These are phyloP conservation scores for Neoitamus cyanurus DNA, from an alignment of 2,888 invertebrate genomes.

Conservation along the genomic window DNA sequence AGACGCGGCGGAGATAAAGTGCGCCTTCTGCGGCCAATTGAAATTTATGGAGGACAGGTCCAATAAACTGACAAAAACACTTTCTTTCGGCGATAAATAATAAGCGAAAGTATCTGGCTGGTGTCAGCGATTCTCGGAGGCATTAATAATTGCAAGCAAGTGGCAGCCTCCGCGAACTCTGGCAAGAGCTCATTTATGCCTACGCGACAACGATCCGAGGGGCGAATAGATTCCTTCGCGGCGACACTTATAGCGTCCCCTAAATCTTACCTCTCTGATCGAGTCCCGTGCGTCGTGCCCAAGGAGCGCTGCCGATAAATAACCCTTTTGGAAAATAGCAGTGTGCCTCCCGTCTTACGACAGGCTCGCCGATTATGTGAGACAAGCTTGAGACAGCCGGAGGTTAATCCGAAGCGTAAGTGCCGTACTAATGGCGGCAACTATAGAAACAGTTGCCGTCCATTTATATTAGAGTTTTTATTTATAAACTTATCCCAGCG, in stretches of 20 bases:
- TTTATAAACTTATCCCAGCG: constrained; percentile 27
- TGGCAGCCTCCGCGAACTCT: background rate
- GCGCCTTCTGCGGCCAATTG: constrained; percentile 1
- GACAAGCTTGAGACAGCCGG: constrained; percentile 19
- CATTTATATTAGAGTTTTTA: constrained; percentile 34
- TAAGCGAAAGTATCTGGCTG: constrained; percentile 28
- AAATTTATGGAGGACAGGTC: constrained; percentile 21
- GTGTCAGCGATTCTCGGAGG: constrained; percentile 9
- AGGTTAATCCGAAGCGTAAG: constrained; percentile 18
- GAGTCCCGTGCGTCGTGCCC: background rate
- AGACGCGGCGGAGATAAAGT: background rate
- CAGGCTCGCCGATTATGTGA: background rate
- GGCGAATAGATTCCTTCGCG: constrained; percentile 7
- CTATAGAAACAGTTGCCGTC: constrained; percentile 17
- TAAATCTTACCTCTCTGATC: background rate
- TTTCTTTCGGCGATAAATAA: constrained; percentile 33
- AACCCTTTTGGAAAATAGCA: constrained; percentile 17
- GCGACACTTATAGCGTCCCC: constrained; percentile 15
- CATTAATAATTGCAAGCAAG: constrained; percentile 34
- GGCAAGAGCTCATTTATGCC: background rate
- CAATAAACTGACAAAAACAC: constrained; percentile 36
- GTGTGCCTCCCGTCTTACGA: background rate
- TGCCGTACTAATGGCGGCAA: background rate
- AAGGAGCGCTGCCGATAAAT: constrained; percentile 19
- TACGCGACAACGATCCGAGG: constrained; percentile 4